These are phyloP conservation scores for Stomatorhinus walkeri DNA, from an alignment of 2,797 vertebrate species.

Conservation along the genomic window DNA sequence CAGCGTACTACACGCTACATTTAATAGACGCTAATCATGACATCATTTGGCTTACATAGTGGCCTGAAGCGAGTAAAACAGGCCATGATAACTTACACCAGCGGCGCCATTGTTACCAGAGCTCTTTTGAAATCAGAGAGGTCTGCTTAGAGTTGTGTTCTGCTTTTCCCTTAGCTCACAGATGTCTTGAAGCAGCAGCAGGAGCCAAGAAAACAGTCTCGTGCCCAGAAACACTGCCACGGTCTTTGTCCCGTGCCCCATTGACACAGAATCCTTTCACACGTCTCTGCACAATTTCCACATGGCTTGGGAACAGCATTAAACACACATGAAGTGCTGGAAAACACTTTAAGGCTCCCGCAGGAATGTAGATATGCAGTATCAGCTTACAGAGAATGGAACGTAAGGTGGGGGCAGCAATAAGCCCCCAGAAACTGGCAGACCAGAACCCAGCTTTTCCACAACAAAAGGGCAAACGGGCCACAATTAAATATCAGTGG, in stretches of 20 bases:
- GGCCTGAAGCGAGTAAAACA: neutral
- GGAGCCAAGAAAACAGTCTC: neutral
- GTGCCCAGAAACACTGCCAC: neutral
- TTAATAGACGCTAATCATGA: neutral
- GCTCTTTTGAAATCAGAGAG: slow-evolving; percentile 8
- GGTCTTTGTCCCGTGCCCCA: neutral
- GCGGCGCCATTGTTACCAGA: neutral
- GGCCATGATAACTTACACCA: neutral
- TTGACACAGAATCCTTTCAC: neutral
- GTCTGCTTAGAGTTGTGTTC: neutral
- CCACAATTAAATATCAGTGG: neutral
- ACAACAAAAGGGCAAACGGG: neutral
- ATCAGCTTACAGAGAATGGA: neutral
- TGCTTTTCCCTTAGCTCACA: neutral
- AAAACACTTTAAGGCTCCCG: neutral
- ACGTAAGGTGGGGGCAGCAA: neutral
- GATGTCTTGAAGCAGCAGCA: neutral
- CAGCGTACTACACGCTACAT: neutral
- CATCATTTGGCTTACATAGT: neutral
- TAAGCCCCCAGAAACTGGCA: neutral
- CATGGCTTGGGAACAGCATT: neutral
- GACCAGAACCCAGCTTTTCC: neutral
- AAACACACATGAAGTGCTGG: neutral
- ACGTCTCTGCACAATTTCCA: neutral
- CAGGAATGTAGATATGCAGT: slow-evolving; percentile 11